Percentiles rank a stretch among this genome's conserved stretches.
These are phyloP conservation scores for Procambarus clarkii DNA, from an alignment of 1,140 invertebrate species.

Conservation along the genomic window DNA sequence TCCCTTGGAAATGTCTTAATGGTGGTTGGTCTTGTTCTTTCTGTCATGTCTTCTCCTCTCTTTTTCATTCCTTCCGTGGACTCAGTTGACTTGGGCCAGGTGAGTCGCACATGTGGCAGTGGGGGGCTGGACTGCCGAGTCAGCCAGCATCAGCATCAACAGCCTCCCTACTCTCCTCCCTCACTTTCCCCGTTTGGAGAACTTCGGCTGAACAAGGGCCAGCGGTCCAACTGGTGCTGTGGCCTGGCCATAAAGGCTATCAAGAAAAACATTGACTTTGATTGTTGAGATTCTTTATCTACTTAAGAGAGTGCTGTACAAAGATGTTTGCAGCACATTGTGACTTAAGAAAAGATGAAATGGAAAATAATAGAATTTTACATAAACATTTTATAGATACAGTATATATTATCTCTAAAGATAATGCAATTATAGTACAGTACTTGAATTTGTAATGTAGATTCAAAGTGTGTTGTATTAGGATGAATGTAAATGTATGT, in stretches of 20 bases:
- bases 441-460: not conserved
- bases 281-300: constrained; percentile 73
- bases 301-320: not conserved
- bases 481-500: no score
- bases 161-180: constrained; percentile 48
- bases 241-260: constrained; percentile 71
- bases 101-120: constrained; percentile 44
- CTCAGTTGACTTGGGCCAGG: constrained; percentile 64
- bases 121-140: constrained; percentile 14
- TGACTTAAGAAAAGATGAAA: not conserved
- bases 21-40: constrained; percentile 22
- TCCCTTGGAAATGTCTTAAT: no score
- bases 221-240: constrained; percentile 71
- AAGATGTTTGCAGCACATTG: not conserved
- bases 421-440: not conserved
- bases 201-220: constrained; percentile 54
- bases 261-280: constrained; percentile 69
- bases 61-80: constrained; percentile 48
- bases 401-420: not conserved
- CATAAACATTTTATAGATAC: not conserved
- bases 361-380: not conserved
- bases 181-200: constrained; percentile 70
- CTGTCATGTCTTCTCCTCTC: constrained; percentile 21
- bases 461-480: not conserved
- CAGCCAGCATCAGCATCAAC: constrained; percentile 33